Percentiles rank a stretch among this genome's conserved stretches.
phyloP scores from a whole-genome alignment of 37 sponge, comb jelly and placozoan genomes.

The Cladorhizidae sp. region DNA sequence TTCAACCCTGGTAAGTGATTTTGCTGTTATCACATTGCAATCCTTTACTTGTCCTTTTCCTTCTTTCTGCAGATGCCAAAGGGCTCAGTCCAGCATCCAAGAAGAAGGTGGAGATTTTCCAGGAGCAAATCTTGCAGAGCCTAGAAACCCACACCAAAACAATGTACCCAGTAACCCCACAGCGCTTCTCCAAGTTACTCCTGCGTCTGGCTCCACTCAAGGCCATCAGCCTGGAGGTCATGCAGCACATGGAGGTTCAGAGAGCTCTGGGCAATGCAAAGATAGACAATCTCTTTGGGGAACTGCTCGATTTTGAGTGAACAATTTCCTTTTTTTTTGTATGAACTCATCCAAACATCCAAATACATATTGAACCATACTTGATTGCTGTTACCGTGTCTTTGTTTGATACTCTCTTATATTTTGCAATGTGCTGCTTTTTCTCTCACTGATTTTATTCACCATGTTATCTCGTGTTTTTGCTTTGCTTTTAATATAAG shows the following conservation, averaged over 20 bases:
- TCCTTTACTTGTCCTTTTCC: not conserved
- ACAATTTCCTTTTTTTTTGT: not conserved
- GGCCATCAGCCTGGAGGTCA: constrained; percentile 69
- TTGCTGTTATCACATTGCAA: not conserved
- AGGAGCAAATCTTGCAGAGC: constrained; percentile 71
- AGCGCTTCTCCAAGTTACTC: constrained; percentile 77
- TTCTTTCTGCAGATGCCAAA: constrained; percentile 71
- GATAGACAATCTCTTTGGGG: constrained; percentile 77
- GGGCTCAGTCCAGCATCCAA: constrained; percentile 59
- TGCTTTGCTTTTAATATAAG: too few relatives aligned
- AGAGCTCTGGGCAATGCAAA: constrained; percentile 78
- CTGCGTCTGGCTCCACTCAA: constrained; percentile 78
- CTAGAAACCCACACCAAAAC: constrained; percentile 64
- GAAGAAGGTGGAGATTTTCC: constrained; percentile 69
- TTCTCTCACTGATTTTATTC: too few relatives aligned
- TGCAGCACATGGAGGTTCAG: constrained; percentile 88
- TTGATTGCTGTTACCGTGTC: not conserved
- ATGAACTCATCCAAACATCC: not conserved
- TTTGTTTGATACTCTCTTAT: too few relatives aligned
- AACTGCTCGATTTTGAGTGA: constrained; percentile 72
- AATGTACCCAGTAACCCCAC: constrained; percentile 66
- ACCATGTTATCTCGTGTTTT: too few relatives aligned
- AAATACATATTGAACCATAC: not conserved
- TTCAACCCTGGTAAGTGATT: constrained; percentile 89
- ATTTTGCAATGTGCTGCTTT: too few relatives aligned